Base-by-base conservation (phyloP, 2,888 invertebrate species). In the Alentia gelatinosa region DNA sequence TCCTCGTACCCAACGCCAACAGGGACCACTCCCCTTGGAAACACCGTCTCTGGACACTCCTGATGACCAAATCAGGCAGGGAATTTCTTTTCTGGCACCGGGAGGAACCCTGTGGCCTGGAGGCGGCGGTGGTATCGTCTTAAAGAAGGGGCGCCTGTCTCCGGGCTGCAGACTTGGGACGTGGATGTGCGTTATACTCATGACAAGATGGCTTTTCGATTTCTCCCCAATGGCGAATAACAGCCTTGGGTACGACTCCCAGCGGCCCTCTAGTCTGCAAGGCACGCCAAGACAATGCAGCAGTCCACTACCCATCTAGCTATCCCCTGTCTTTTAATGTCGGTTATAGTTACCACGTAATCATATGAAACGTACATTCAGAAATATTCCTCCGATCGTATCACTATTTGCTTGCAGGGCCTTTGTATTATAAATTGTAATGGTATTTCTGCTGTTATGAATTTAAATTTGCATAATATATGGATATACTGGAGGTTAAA, bases 181-280 rank as follows among this genome's bases (percentile, higher is more conserved):
- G 23, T n/a, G 56, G 19, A 1, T 56, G 9, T n/a, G n/a, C n/a
- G 56, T 19, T 56, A 56, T 56, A 56, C 19, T 56, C 56, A n/a
- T 56, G 56, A 56, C 56, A n/a, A 56, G 56, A 56, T 56, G 56
- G n/a, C 56, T 56, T 56, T 56, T 56, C 56, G 56, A 56, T 56
- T 56, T 56, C 56, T 56, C 56, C 56, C 12, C 19, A n/a, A 56
- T 56, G n/a, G n/a, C n/a, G 12, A n/a, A n/a, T 56, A 56, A 56
- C 23, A n/a, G 19, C 23, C 56, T n/a, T n/a, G 56, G n/a, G 23
- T 56, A 56, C n/a, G 56, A 19, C 56, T 56, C 56, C 56, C 56
- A 19, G n/a, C 5, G 56, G 56, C 5, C 5, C 3, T 4, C 56
- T n/a, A 56, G 56, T n/a, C 7, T 42, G 9, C 47, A 42, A 7